Base-by-base conservation (phyloP, 2,797 vertebrate genomes). In the Crocodylus rhombifer region DNA sequence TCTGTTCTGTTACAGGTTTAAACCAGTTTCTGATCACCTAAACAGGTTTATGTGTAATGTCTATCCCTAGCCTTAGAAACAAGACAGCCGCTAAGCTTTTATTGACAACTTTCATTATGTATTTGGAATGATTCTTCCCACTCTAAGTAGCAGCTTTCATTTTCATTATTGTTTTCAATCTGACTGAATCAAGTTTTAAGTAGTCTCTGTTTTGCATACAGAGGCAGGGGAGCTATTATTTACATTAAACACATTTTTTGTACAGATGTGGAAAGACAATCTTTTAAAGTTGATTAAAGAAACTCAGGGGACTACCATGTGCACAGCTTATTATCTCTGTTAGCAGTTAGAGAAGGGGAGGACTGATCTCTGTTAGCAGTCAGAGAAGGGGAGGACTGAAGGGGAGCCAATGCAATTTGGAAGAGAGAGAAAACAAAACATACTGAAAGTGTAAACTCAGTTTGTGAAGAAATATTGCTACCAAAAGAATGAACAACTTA, bases 211-310 rank as follows among this genome's bases (percentile, higher is more conserved):
- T 73, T 56, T 92, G 14, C 11, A 18, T 14, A 84, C 61, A 86
- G 89, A 83, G 23, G 1, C 51, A 77, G 30, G 84, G n/a, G 58
- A 82, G 13, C 3, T 77, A 71, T 84, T 87, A 86, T 91, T 95
- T 87, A 82, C 16, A 86, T 56, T 71, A 83, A 86, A 17, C 25
- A 58, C 4, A 88, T 94, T 95, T 93, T 93, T 93, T 80, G 84
- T 91, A 92, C 74, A 73, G 28, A 86, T 67, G 17, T 91, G 17
- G 25, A 92, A 87, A 30, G 5, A 42, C 80, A 81, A 89, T 76
- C 18, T 36, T 76, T 81, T 58, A 92, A 94, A 95, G 36, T 16
- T 60, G 25, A 78, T 86, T 77, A 86, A 85, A 71, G 4, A 88
- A 73, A 69, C 3, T 84, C 42, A 14, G 3, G 20, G 16, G 21